Evolutionary conservation across 2,113 vertebrate genomes (phyloP).

Genomic region (Mola mola): DNA sequence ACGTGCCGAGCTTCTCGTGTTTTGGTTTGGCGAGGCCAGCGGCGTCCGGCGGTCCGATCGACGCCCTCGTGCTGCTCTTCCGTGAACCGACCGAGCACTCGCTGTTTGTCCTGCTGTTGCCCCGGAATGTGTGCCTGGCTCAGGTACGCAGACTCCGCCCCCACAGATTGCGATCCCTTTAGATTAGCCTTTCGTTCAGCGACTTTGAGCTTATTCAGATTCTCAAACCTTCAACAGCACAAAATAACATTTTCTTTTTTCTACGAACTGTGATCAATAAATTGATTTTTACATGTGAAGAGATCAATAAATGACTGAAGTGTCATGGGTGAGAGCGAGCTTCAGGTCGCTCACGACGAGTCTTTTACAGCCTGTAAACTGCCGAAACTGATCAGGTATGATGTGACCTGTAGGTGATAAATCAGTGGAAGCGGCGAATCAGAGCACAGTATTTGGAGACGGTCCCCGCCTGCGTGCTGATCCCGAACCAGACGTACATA

Average conservation of each 20-base stretch:
- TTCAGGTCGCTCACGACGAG: too few relatives aligned
- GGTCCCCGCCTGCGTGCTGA: conserved; percentile 14
- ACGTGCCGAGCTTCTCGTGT: conserved; percentile 23
- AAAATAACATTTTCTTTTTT: too few relatives aligned
- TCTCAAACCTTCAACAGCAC: too few relatives aligned
- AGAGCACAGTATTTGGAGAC: conserved; percentile 14
- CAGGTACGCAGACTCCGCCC: conserved; percentile 20
- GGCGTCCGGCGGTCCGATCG: not conserved
- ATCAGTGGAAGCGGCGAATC: conserved; percentile 18
- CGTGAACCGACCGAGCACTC: not conserved
- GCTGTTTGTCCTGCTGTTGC: conserved; percentile 31
- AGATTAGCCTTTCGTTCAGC: too few relatives aligned
- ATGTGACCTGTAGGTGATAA: conserved; percentile 22
- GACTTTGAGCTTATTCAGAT: too few relatives aligned
- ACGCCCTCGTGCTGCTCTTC: conserved; percentile 26
- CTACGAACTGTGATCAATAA: too few relatives aligned
- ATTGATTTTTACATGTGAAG: too few relatives aligned
- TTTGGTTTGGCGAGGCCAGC: conserved; percentile 8
- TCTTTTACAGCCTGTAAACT: too few relatives aligned
- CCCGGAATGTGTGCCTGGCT: conserved; percentile 19
- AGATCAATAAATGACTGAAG: too few relatives aligned
- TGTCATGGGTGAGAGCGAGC: not conserved
- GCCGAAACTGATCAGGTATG: not conserved
- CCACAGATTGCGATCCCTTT: too few relatives aligned
- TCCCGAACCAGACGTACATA: conserved; percentile 28